Evolutionary conservation across 2,113 vertebrate genomes (phyloP).

Genomic region (Saccopteryx leptura): DNA sequence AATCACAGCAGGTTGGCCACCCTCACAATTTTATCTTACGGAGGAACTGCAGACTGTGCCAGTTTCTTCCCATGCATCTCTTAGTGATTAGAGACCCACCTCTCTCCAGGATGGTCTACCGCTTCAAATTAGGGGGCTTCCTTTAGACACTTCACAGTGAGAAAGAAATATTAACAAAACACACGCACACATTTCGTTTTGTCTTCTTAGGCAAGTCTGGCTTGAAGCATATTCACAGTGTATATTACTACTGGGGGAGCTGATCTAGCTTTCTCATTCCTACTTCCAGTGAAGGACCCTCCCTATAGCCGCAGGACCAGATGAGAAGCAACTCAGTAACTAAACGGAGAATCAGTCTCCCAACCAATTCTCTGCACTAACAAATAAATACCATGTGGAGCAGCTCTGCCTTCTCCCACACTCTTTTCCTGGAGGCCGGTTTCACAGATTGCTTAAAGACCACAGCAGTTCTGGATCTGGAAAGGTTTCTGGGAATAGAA

Average conservation of each 20-base stretch:
- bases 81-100: not conserved
- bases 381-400: not conserved
- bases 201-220: not conserved
- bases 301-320: not conserved
- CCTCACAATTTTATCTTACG: not conserved
- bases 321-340: constrained; percentile 22
- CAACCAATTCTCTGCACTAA: not conserved
- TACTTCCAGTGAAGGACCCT: not conserved
- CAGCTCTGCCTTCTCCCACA: not conserved
- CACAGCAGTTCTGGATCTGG: not conserved
- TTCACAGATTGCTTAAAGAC: constrained; percentile 50
- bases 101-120: not conserved
- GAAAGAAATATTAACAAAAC: not conserved
- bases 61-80: not conserved
- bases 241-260: not conserved
- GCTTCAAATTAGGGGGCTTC: not conserved
- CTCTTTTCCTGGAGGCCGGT: constrained; percentile 21
- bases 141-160: constrained; percentile 44
- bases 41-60: not conserved
- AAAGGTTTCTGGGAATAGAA: constrained; percentile 62
- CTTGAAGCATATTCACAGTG: constrained; percentile 11
- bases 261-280: not conserved
- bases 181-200: not conserved
- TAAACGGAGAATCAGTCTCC: not conserved
- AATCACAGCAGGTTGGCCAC: not conserved